Evolutionary conservation across 1,140 invertebrate genomes (phyloP).

Genomic region (Subanguina moxae): DNA sequence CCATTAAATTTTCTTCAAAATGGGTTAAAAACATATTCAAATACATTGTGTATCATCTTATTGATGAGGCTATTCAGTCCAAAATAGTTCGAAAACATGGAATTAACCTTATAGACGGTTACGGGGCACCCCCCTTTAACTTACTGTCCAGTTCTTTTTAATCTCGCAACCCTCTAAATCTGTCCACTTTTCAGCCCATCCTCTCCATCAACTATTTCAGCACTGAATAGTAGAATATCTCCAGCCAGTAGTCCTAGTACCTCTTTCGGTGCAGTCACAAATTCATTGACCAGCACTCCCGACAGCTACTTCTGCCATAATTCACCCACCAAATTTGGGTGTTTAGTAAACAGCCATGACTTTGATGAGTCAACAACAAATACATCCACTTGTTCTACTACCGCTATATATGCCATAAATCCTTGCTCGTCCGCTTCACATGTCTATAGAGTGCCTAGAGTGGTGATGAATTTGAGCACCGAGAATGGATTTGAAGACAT

Average conservation of each 20-base stretch:
- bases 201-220: neutral
- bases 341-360: neutral
- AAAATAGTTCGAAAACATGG: no score
- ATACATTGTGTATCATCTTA: no score
- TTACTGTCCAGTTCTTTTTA: no score
- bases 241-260: neutral
- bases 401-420: slow-evolving; percentile 1
- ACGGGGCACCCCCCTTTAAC: no score
- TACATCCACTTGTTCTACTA: neutral
- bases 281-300: neutral
- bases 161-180: no score
- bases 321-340: neutral
- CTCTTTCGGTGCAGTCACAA: neutral
- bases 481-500: neutral
- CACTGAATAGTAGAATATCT: no score
- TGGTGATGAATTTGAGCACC: neutral
- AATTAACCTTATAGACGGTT: no score
- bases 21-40: no score
- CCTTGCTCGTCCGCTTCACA: neutral
- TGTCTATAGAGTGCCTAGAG: neutral
- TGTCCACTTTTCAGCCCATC: neutral
- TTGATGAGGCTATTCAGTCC: no score
- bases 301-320: neutral
- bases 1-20: no score
- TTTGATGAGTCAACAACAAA: neutral